Conservation (phyloP, 2,888 invertebrate genomes). For the Yponomeuta sedellus region DNA sequence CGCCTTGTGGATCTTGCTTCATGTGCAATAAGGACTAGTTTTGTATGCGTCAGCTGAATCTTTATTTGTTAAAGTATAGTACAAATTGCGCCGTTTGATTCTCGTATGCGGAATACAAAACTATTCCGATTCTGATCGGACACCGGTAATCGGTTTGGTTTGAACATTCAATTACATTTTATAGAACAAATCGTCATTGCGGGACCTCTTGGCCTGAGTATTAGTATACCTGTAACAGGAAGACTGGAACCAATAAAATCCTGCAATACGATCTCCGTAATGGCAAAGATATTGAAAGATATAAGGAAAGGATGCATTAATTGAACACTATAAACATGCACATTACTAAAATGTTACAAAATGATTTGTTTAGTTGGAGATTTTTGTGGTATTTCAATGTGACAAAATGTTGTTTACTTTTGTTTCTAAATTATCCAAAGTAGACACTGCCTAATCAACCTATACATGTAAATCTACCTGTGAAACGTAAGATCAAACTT, state of each 20-base stretch:
- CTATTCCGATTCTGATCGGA: slow-evolving; percentile 17
- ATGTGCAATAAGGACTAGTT: not conserved
- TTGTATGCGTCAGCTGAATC: not conserved
- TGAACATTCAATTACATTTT: slow-evolving; percentile 13
- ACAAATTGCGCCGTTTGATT: slow-evolving; percentile 42
- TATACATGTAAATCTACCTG: too few relatives aligned
- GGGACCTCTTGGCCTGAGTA: slow-evolving; percentile 10
- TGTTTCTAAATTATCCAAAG: too few relatives aligned
- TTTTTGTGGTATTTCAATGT: too few relatives aligned
- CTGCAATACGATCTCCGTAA: not conserved
- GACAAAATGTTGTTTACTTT: too few relatives aligned
- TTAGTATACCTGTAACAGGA: not conserved
- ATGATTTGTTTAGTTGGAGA: too few relatives aligned
- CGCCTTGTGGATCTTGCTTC: not conserved
- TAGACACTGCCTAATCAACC: too few relatives aligned
- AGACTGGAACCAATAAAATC: not conserved
- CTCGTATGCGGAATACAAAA: slow-evolving; percentile 28
- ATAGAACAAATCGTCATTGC: slow-evolving; percentile 6
- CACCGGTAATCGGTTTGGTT: slow-evolving; percentile 1
- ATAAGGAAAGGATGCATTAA: not conserved
- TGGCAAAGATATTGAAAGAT: not conserved
- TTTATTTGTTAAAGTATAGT: slow-evolving; percentile 19
- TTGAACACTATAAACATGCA: not conserved
- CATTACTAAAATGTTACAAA: not conserved
- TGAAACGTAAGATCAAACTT: too few relatives aligned